A percentile compares a stretch with the other conserved stretches of the same genome.
Conservation (phyloP, 2,113 vertebrate genomes). For the Apteryx mantelli region DNA sequence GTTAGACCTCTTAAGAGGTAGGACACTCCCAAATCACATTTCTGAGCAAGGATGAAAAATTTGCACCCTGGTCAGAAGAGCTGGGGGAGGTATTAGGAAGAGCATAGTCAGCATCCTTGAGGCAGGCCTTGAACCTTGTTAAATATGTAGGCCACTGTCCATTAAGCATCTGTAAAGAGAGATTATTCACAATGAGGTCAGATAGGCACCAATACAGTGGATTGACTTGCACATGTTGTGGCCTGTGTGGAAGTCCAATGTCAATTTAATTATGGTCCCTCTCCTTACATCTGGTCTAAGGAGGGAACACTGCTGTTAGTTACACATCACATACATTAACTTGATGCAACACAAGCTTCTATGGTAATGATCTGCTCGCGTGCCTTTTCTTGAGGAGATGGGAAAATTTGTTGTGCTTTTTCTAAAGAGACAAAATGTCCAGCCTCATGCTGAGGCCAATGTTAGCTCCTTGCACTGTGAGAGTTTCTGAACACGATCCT, state of each 20-base stretch:
- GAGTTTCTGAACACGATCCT: not conserved
- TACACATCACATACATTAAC: no score
- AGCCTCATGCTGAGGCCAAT: not conserved
- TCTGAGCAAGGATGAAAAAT: not conserved
- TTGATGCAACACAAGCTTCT: not conserved
- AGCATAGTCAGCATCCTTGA: not conserved
- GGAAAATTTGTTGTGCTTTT: not conserved
- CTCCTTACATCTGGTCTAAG: not conserved
- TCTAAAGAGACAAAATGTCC: not conserved
- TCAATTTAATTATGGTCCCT: not conserved
- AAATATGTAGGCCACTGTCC: not conserved
- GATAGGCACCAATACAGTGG: not conserved
- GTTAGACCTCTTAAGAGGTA: not conserved
- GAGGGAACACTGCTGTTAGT: not conserved
- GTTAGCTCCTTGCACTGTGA: not conserved
- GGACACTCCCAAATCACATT: not conserved
- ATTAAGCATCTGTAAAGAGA: not conserved
- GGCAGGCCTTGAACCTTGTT: no score
- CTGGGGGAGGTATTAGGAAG: no score
- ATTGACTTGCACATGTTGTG: not conserved
- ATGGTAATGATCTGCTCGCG: not conserved
- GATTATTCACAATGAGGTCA: not conserved
- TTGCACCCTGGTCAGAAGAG: not conserved
- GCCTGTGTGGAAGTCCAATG: not conserved
- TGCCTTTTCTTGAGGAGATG: not conserved